A percentile compares a stretch with the other conserved stretches of the same genome.
These are phyloP conservation scores for Parotocinclus haroldoi DNA, from an alignment of 2,797 vertebrate genomes.

Conservation along the genomic window DNA sequence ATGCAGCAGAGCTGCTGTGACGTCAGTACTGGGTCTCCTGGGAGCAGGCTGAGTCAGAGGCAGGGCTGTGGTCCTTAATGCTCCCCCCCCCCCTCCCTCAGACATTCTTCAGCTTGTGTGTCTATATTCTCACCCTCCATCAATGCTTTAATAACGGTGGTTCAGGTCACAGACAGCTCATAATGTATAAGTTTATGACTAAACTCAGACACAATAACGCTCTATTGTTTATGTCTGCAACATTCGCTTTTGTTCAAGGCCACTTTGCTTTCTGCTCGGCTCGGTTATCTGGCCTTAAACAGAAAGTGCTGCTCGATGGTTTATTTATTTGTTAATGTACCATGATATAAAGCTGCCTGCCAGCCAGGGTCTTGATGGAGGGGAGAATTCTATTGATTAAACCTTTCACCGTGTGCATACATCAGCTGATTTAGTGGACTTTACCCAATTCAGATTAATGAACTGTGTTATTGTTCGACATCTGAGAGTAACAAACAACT, in stretches of 20 bases:
- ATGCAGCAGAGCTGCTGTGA: constrained; percentile 60
- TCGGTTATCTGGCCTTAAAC: neutral
- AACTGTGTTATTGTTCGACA: constrained; percentile 33
- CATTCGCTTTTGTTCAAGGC: constrained; percentile 18
- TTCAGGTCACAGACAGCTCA: neutral
- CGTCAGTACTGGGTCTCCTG: constrained; percentile 78
- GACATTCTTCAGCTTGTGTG: constrained; percentile 26
- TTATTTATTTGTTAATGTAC: constrained; percentile 17
- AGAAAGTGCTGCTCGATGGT: constrained; percentile 16
- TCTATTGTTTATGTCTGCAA: too few species aligned
- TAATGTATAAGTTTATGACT: neutral
- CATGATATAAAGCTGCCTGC: constrained; percentile 9
- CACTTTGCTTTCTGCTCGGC: constrained; percentile 10
- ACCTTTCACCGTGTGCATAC: neutral
- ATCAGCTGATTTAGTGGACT: neutral
- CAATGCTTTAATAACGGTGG: constrained; percentile 31
- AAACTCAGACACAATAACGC: neutral
- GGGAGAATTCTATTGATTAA: neutral
- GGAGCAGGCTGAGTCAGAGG: constrained; percentile 81
- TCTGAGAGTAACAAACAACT: constrained; percentile 33
- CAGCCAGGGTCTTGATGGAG: constrained; percentile 6
- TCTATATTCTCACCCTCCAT: constrained; percentile 24
- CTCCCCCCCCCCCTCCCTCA: constrained; percentile 12
- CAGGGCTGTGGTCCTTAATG: constrained; percentile 73
- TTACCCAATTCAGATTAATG: constrained; percentile 6